Evolutionary conservation across 2,888 invertebrate species (phyloP).

Genomic region (Tineola bisselliella): DNA sequence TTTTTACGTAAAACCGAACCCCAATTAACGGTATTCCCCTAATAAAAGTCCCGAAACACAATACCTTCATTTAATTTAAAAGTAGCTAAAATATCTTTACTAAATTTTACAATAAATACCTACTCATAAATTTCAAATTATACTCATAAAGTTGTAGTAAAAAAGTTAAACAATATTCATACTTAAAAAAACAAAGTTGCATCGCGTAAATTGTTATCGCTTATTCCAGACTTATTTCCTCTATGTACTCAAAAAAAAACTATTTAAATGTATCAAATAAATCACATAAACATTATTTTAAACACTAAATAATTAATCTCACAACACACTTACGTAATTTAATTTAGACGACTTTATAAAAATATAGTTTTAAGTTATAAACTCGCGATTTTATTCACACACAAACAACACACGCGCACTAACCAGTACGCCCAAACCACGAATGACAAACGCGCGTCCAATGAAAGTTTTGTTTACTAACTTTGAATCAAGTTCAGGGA

Average conservation of each 20-base stretch:
- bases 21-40: no score
- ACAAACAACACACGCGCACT: slow-evolving; percentile 24
- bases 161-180: background rate
- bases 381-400: slow-evolving; percentile 32
- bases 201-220: slow-evolving; percentile 30
- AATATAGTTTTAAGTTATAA: slow-evolving; percentile 19
- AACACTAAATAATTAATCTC: slow-evolving; percentile 16
- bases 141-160: no score
- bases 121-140: no score
- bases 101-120: no score
- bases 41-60: no score
- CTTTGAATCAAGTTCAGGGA: slow-evolving; percentile 7
- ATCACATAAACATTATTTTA: slow-evolving; percentile 19
- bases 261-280: slow-evolving; percentile 11
- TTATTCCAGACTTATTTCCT: slow-evolving; percentile 43
- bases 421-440: slow-evolving; percentile 41
- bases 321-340: background rate
- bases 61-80: no score
- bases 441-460: slow-evolving; percentile 63
- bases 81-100: no score
- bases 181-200: background rate
- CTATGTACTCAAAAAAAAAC: slow-evolving; percentile 32
- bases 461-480: slow-evolving; percentile 44
- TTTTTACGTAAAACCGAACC: no score
- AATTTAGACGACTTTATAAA: slow-evolving; percentile 11